Evolutionary conservation across 2,888 invertebrate genomes (phyloP).

Genomic region (Aquatica leii): DNA sequence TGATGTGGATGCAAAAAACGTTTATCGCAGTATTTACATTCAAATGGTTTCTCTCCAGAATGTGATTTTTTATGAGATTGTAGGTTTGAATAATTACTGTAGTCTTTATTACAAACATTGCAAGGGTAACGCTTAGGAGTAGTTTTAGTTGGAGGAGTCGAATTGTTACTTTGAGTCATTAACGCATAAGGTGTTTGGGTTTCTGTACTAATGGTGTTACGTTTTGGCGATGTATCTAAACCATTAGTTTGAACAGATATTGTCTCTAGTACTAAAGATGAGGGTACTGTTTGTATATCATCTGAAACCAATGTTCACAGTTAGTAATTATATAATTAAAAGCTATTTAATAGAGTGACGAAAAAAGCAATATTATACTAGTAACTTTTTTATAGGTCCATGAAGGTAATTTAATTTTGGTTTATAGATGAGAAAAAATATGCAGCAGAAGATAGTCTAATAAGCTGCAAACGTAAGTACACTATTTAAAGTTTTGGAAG

Average conservation of each 20-base stretch:
- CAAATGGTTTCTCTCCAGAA: slow-evolving; percentile 58
- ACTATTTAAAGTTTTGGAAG: too few relatives aligned
- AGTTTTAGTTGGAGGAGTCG: slow-evolving; percentile 24
- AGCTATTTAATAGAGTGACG: too few relatives aligned
- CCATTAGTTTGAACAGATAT: slow-evolving; percentile 18
- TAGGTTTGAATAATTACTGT: slow-evolving; percentile 56
- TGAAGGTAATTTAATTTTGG: too few relatives aligned
- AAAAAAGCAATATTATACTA: too few relatives aligned
- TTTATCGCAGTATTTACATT: slow-evolving; percentile 58
- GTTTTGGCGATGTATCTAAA: background rate
- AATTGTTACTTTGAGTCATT: slow-evolving; percentile 36
- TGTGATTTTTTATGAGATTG: slow-evolving; percentile 57
- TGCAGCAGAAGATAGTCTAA: too few relatives aligned
- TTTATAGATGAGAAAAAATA: too few relatives aligned
- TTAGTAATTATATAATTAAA: too few relatives aligned
- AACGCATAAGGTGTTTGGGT: slow-evolving; percentile 35
- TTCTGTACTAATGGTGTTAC: slow-evolving; percentile 25
- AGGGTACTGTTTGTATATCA: background rate
- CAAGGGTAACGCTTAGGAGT: slow-evolving; percentile 42
- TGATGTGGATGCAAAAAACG: slow-evolving; percentile 58
- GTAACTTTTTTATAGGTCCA: too few relatives aligned
- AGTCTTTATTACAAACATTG: slow-evolving; percentile 54
- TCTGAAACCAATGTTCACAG: background rate
- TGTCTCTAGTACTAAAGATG: slow-evolving; percentile 15
- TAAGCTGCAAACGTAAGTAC: too few relatives aligned